These are phyloP conservation scores for Tipula confusa DNA, from an alignment of 2,888 invertebrate genomes.

Conservation along the genomic window DNA sequence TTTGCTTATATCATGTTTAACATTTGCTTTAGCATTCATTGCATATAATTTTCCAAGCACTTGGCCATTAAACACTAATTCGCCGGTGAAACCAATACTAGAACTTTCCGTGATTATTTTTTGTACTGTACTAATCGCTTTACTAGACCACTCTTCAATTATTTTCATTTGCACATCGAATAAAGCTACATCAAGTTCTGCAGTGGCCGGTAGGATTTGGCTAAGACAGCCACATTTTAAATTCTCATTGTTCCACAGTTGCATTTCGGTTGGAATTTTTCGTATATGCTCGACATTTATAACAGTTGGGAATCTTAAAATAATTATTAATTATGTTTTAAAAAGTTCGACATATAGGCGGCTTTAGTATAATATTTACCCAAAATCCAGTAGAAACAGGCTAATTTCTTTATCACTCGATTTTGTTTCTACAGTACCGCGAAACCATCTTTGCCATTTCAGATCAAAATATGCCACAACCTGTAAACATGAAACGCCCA, in stretches of 20 bases:
- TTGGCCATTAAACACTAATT: neutral
- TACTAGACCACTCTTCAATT: neutral
- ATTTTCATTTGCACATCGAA: neutral
- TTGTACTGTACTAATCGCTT: neutral
- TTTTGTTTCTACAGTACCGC: neutral
- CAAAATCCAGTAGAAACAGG: neutral
- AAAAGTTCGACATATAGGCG: too few relatives aligned
- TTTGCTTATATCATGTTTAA: neutral
- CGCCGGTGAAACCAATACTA: neutral
- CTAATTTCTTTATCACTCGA: neutral
- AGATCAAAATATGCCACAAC: neutral
- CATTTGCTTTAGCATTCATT: neutral
- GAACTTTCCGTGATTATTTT: neutral
- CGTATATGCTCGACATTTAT: neutral
- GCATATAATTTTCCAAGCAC: neutral
- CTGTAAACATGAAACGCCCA: too few relatives aligned
- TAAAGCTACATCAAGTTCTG: neutral
- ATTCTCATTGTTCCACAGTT: neutral
- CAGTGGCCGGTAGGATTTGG: neutral
- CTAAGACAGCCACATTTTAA: neutral
- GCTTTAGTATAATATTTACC: neutral
- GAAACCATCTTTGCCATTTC: constrained; percentile 26
- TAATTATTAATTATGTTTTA: neutral
- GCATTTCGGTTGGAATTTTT: neutral
- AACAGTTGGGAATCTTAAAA: neutral